Base-by-base conservation (phyloP, 2,888 invertebrate species). In the Rotaria magnacalcarata region DNA sequence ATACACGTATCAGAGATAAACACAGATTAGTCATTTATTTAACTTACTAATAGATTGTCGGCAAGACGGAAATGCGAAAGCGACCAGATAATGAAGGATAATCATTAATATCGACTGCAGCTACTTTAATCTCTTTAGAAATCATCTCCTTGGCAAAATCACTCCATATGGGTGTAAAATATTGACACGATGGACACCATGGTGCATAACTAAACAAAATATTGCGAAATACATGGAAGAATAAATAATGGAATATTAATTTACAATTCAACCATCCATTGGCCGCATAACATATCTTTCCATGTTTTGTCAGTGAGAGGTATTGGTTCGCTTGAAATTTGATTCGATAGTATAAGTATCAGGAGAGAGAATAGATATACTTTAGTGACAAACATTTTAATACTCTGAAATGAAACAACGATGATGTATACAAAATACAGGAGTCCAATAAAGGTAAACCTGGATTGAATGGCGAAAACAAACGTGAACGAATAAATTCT, bases 241-340 rank as follows among this genome's bases (percentile, higher is more conserved):
- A 84, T 54, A 47, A 56, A 43, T 27, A 16, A 54, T 41, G 43
- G 74, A 50, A 50, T 27, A 34, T 34, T 11, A 34, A 27, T 34
- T 85, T 80, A 86, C 86, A 86, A 86, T 85, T 86, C 86, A 19
- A 86, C 85, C 86, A 86, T 86, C 86, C 86, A 86, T 80, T 86
- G 85, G 50, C 84, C 85, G 47, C 47, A 80, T 47, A 80, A 80
- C 80, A 80, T 80, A 47, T 80, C 80, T 80, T 80, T 80, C 80
- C 80, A 80, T 80, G 80, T 80, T 80, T 80, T 80, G 14, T 80
- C 47, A 11, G 80, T 80, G 47, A 80, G 19, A n/a, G 7, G 0
- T 14, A 80, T 24, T 80, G 80, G 47, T 47, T 80, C 24, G 2
- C n/a, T 47, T 47, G 24, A n/a, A n/a, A 80, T 80, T 7, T 34